These are phyloP conservation scores for Rousettus leschenaultii DNA, from an alignment of 2,113 vertebrate genomes.

Conservation along the genomic window DNA sequence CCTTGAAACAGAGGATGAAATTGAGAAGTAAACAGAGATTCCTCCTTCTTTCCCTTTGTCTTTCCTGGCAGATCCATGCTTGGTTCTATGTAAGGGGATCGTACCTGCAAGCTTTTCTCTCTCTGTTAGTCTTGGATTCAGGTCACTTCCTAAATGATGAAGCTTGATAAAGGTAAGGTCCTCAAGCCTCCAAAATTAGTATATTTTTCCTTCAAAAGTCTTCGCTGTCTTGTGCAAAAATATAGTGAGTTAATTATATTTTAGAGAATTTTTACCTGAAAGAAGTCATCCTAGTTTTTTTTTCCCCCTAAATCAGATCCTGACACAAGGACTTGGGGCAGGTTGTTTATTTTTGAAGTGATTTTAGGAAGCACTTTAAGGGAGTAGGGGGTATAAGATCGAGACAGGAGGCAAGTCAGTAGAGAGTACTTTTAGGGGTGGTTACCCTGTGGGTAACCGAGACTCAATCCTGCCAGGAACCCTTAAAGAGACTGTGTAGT, in stretches of 20 bases:
- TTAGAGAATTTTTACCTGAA: conserved; percentile 4
- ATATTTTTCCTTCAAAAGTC: background rate
- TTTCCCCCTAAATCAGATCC: background rate
- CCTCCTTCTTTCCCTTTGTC: background rate
- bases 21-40: background rate
- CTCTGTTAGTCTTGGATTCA: background rate
- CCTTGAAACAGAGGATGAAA: background rate
- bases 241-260: background rate
- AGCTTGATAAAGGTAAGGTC: background rate
- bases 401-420: background rate
- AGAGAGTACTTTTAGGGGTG: background rate
- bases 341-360: background rate
- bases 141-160: background rate
- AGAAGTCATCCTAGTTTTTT: background rate
- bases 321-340: background rate
- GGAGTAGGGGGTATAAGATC: background rate
- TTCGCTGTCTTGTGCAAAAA: background rate
- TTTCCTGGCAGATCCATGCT: background rate
- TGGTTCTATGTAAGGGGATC: background rate
- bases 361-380: background rate
- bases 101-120: background rate
- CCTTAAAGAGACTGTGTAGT: background rate
- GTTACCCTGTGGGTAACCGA: background rate
- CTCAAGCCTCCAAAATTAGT: background rate
- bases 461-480: background rate